A percentile compares a stretch with the other conserved stretches of the same genome.
Evolutionary conservation across 1,140 invertebrate species (phyloP).

Genomic region (Aphelinus certus): DNA sequence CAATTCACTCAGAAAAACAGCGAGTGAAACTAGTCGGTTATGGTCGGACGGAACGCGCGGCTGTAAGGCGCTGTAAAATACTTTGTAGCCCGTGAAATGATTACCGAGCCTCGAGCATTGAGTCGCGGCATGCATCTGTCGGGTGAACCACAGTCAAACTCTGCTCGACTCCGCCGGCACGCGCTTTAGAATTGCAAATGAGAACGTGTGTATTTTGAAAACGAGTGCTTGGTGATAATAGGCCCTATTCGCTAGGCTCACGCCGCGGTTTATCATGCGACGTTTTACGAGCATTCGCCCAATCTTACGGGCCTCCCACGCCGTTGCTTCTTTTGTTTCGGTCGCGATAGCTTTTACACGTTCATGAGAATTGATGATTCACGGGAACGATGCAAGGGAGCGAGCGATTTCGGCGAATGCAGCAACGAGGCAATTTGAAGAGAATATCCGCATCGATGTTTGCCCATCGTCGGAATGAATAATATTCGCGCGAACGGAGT

Average conservation of each 20-base stretch:
- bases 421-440: not conserved
- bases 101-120: no score
- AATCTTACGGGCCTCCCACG: slow-evolving; percentile 40
- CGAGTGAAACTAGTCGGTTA: no score
- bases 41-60: no score
- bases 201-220: slow-evolving; percentile 55
- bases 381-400: not conserved
- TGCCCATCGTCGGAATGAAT: no score
- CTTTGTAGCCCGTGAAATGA: no score
- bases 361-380: not conserved
- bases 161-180: slow-evolving; percentile 8
- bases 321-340: slow-evolving; percentile 7
- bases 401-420: not conserved
- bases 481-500: no score
- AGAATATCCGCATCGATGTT: not conserved
- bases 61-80: no score
- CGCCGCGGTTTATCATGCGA: no score
- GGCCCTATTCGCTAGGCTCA: slow-evolving; percentile 17
- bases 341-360: not conserved
- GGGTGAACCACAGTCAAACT: no score
- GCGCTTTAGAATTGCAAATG: slow-evolving; percentile 59
- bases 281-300: slow-evolving; percentile 36
- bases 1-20: no score
- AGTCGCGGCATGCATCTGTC: no score
- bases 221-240: slow-evolving; percentile 59